These are phyloP conservation scores for Diglossa cyanea DNA, from an alignment of 2,797 vertebrate genomes.

Conservation along the genomic window DNA sequence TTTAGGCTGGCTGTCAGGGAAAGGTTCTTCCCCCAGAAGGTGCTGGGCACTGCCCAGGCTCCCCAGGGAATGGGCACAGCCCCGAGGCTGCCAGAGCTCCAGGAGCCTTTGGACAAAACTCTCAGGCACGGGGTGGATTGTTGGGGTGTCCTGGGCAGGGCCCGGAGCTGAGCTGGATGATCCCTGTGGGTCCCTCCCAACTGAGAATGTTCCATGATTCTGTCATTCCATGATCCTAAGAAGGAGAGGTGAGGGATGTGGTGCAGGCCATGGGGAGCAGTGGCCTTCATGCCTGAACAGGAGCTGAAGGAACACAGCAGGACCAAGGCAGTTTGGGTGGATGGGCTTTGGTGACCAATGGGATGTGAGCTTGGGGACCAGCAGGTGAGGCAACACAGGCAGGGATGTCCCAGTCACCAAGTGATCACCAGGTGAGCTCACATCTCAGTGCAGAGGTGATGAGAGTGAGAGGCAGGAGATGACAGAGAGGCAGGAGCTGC, in stretches of 20 bases:
- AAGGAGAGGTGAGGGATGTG: accelerated
- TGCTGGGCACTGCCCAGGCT: background rate
- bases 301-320: background rate
- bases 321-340: background rate
- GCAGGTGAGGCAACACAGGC: accelerated
- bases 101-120: accelerated
- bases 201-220: background rate
- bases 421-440: background rate
- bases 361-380: accelerated
- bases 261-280: background rate
- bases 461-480: background rate
- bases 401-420: accelerated
- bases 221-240: background rate
- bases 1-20: background rate
- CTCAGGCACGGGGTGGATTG: accelerated
- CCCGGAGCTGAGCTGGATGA: background rate
- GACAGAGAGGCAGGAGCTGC: background rate
- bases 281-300: accelerated
- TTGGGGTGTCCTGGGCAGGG: background rate
- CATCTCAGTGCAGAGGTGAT: background rate
- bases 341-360: background rate
- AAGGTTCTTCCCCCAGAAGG: background rate
- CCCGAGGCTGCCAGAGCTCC: background rate
- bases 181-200: background rate
- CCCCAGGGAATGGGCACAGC: background rate